Conservation (phyloP, 2,888 invertebrate species). For the Crepidodera aurea region DNA sequence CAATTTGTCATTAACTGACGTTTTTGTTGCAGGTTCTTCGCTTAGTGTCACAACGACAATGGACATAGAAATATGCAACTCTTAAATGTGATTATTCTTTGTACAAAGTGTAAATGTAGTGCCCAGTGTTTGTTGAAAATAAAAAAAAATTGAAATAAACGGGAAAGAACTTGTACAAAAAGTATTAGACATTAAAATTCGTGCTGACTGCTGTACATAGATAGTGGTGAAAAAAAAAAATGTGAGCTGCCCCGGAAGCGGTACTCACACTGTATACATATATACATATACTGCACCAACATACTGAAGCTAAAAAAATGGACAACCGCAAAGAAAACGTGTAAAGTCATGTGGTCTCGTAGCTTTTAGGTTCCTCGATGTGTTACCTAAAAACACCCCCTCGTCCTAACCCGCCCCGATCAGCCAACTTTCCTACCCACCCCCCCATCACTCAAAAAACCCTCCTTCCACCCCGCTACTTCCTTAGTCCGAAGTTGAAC, state of each 20-base stretch:
- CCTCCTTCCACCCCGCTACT: slow-evolving; percentile 39
- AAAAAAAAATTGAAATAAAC: slow-evolving; percentile 37
- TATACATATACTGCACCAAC: slow-evolving; percentile 45
- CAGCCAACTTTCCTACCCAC: slow-evolving; percentile 45
- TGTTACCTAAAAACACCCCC: slow-evolving; percentile 64
- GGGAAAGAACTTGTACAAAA: slow-evolving; percentile 60
- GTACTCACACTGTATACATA: slow-evolving; percentile 45
- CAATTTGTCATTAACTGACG: too few relatives aligned
- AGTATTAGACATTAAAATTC: slow-evolving; percentile 55
- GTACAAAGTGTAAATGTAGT: slow-evolving; percentile 68
- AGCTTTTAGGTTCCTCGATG: slow-evolving; percentile 65
- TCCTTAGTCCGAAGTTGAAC: slow-evolving; percentile 21
- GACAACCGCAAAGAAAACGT: slow-evolving; percentile 40
- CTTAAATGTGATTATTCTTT: slow-evolving; percentile 71
- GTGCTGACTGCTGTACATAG: slow-evolving; percentile 59
- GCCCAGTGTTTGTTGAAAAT: slow-evolving; percentile 60
- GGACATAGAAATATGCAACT: slow-evolving; percentile 63
- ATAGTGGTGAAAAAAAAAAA: slow-evolving; percentile 52
- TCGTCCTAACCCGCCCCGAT: slow-evolving; percentile 65
- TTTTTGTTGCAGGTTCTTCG: slow-evolving; percentile 57
- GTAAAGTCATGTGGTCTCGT: slow-evolving; percentile 61
- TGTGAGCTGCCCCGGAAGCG: slow-evolving; percentile 55
- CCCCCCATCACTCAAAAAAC: slow-evolving; percentile 39
- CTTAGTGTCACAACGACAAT: slow-evolving; percentile 61
- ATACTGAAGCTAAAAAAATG: slow-evolving; percentile 21